Percentiles rank a stretch among this genome's conserved stretches.
Conservation (phyloP, 2,113 vertebrate genomes). For the Alligator sinensis region DNA sequence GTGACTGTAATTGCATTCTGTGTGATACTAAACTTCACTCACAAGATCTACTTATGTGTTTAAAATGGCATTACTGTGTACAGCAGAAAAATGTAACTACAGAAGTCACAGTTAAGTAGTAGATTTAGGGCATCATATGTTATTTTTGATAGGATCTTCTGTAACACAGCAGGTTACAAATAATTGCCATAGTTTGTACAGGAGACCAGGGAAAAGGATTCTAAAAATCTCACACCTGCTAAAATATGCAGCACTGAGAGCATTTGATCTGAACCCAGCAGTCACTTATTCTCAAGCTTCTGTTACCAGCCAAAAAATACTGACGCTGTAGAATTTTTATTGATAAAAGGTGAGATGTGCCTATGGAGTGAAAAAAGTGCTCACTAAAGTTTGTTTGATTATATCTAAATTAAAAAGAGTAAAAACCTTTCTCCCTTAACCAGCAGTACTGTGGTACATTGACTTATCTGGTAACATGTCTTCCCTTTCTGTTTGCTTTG, state of each 20-base stretch:
- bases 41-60: background rate
- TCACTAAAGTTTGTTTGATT: no score
- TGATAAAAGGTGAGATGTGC: no score
- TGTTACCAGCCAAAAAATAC: background rate
- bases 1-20: no score
- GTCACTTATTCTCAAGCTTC: background rate
- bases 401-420: no score
- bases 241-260: background rate
- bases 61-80: background rate
- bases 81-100: background rate
- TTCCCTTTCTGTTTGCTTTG: background rate
- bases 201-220: background rate
- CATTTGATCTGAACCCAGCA: background rate
- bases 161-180: background rate
- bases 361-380: no score
- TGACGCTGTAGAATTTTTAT: no score
- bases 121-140: background rate
- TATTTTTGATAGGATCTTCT: background rate
- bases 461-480: no score
- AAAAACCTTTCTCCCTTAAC: no score
- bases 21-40: no score
- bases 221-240: background rate
- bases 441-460: background rate
- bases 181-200: background rate
- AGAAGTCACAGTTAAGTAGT: background rate